Evolutionary conservation across 2,113 vertebrate genomes (phyloP).

Genomic region (Tragelaphus strepsiceros): DNA sequence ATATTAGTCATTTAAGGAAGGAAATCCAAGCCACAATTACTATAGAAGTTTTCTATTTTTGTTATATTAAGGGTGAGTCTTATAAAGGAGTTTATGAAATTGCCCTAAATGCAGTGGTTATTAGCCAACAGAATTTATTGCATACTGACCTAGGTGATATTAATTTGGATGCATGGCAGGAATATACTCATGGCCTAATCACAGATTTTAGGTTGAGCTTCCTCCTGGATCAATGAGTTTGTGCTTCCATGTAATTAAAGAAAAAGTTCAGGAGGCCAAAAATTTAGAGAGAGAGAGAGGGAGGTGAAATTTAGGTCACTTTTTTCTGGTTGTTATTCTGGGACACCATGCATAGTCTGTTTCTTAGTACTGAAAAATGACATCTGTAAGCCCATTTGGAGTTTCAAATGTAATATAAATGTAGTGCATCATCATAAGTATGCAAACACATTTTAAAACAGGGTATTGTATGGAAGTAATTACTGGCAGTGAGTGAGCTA

Average conservation of each 20-base stretch:
- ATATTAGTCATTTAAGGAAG: constrained; percentile 44
- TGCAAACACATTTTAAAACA: constrained; percentile 80
- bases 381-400: constrained; percentile 59
- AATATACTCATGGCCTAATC: background rate
- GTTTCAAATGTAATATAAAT: constrained; percentile 77
- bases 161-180: background rate
- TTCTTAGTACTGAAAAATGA: constrained; percentile 69
- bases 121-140: background rate
- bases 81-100: constrained; percentile 24
- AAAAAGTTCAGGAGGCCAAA: constrained; percentile 59
- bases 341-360: constrained; percentile 8
- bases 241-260: constrained; percentile 60
- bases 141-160: background rate
- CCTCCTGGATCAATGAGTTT: constrained; percentile 33
- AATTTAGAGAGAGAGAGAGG: constrained; percentile 63
- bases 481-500: constrained; percentile 88
- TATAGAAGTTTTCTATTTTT: constrained; percentile 36
- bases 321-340: constrained; percentile 35
- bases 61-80: constrained; percentile 19
- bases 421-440: constrained; percentile 77
- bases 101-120: constrained; percentile 36
- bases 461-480: constrained; percentile 94
- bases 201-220: constrained; percentile 34
- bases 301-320: constrained; percentile 50
- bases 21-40: constrained; percentile 46